phyloP scores from a whole-genome alignment of 2,113 vertebrate genomes.

The Numida meleagris region DNA sequence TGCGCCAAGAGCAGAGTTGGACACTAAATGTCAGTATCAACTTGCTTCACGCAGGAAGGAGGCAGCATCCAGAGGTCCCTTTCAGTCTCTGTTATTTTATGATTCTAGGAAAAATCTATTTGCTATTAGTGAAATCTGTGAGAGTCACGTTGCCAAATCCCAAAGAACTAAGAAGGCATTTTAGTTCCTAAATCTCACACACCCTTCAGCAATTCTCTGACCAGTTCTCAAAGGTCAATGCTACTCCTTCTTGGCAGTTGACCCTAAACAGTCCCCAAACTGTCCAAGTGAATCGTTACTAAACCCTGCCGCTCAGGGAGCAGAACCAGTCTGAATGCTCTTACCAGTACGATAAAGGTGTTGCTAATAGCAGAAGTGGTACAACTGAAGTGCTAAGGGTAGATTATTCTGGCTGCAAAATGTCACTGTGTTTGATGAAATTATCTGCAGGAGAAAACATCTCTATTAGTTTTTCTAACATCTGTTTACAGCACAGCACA shows the following conservation, averaged over 20 bases:
- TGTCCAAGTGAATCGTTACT: neutral
- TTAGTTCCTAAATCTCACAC: neutral
- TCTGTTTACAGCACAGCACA: neutral
- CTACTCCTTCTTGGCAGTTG: neutral
- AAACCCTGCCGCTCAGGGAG: neutral
- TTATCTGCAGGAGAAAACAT: neutral
- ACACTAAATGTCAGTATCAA: neutral
- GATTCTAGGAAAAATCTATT: neutral
- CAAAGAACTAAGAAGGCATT: neutral
- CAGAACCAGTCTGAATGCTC: neutral
- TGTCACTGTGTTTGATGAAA: neutral
- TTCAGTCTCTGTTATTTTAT: neutral
- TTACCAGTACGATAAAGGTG: neutral
- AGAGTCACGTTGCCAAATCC: neutral
- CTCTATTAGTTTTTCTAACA: neutral
- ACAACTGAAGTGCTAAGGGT: neutral
- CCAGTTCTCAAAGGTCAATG: neutral
- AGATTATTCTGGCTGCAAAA: neutral
- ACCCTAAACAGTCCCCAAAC: neutral
- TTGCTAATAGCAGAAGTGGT: conserved; percentile 1
- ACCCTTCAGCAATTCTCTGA: neutral
- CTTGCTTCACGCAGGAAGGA: neutral
- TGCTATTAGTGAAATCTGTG: neutral
- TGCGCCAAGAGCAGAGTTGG: neutral
- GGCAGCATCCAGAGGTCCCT: neutral